Conservation (phyloP, 2,888 invertebrate genomes). For the Leptogaster cylindrica region DNA sequence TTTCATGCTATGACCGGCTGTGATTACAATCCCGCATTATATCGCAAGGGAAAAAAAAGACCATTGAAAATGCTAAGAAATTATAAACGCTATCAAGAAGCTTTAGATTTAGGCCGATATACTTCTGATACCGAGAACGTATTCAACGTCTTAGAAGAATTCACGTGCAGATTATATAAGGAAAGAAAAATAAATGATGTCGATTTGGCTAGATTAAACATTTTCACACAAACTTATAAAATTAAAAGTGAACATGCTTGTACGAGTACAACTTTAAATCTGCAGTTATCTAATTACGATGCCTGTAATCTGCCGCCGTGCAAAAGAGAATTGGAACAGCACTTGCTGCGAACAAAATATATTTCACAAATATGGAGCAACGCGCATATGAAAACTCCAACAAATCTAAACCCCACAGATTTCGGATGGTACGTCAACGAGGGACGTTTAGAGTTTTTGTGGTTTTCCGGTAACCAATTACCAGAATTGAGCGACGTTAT, state of each 20-base stretch:
- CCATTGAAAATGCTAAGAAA: neutral
- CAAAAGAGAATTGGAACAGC: conserved; percentile 42
- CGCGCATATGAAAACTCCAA: conserved; percentile 30
- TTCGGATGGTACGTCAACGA: conserved; percentile 9
- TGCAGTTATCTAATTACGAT: conserved; percentile 47
- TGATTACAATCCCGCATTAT: conserved; percentile 5
- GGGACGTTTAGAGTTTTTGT: neutral
- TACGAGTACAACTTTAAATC: conserved; percentile 47
- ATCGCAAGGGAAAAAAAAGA: neutral
- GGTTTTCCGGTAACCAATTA: neutral
- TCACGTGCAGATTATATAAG: no score
- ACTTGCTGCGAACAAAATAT: conserved; percentile 36
- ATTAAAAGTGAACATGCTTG: no score
- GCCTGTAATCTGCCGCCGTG: conserved; percentile 49
- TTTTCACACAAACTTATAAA: conserved; percentile 49
- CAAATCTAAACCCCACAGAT: conserved; percentile 25
- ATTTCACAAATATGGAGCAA: conserved; percentile 40
- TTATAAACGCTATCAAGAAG: neutral
- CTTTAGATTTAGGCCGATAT: no score
- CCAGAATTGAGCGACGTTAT: no score
- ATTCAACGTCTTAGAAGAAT: no score
- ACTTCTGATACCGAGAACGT: no score
- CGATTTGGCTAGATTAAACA: conserved; percentile 49
- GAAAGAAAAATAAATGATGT: conserved; percentile 48
- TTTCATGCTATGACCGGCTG: neutral